Evolutionary conservation across 2,797 vertebrate species (phyloP).

Genomic region (Ispidina lecontei): DNA sequence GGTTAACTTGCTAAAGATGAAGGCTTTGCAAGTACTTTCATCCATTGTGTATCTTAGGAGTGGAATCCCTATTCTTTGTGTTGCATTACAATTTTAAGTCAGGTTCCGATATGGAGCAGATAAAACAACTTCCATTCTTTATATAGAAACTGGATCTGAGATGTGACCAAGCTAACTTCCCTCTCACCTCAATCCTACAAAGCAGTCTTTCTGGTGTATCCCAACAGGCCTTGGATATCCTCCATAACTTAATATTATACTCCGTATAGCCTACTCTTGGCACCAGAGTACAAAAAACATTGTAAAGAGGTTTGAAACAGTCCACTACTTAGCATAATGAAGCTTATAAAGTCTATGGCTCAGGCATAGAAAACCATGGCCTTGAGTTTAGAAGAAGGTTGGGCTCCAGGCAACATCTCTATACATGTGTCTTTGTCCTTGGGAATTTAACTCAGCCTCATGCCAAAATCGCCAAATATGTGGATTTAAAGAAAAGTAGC

Average conservation of each 20-base stretch:
- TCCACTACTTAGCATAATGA: background rate
- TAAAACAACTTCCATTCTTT: background rate
- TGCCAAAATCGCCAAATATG: background rate
- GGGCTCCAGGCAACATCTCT: background rate
- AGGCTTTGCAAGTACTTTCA: background rate
- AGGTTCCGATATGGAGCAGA: background rate
- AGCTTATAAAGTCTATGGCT: background rate
- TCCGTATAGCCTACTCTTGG: background rate
- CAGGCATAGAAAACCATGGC: background rate
- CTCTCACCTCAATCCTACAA: fast-evolving
- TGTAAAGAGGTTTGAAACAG: background rate
- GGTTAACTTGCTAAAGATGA: background rate
- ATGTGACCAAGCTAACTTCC: background rate
- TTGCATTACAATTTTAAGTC: background rate
- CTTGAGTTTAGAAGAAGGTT: background rate
- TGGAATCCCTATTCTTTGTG: background rate
- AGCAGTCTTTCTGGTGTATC: background rate
- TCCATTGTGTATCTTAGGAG: background rate
- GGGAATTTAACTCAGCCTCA: background rate
- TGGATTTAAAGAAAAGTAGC: background rate
- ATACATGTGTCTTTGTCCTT: background rate
- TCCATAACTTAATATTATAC: background rate
- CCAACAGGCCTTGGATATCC: background rate
- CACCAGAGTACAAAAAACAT: background rate
- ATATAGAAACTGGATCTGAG: background rate